Evolutionary conservation across 1,140 invertebrate species (phyloP).

Genomic region (Drosophila teissieri): DNA sequence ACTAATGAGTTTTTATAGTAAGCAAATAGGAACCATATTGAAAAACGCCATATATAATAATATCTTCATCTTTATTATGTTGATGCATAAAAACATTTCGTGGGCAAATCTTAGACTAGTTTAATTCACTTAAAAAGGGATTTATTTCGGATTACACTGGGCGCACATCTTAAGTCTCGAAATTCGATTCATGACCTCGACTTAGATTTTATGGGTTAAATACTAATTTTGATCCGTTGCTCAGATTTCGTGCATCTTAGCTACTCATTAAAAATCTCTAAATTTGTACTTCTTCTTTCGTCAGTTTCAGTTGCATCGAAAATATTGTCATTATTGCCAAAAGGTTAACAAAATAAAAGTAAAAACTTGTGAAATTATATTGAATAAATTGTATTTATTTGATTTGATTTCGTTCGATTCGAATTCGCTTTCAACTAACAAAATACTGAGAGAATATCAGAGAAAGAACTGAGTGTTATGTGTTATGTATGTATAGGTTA

Average conservation of each 20-base stretch:
- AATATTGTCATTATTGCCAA: slow-evolving; percentile 77
- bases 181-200: slow-evolving; percentile 21
- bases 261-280: slow-evolving; percentile 60
- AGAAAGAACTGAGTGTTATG: slow-evolving; percentile 37
- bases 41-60: slow-evolving; percentile 13
- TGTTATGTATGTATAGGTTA: slow-evolving; percentile 1
- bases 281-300: slow-evolving; percentile 78
- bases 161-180: slow-evolving; percentile 21
- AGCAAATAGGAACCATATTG: not conserved
- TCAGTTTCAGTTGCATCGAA: slow-evolving; percentile 66
- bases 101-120: slow-evolving; percentile 34
- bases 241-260: slow-evolving; percentile 43
- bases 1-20: no score
- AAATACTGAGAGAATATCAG: slow-evolving; percentile 53
- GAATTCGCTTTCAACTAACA: slow-evolving; percentile 53
- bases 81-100: slow-evolving; percentile 72
- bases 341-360: slow-evolving; percentile 31
- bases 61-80: slow-evolving; percentile 53
- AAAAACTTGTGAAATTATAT: slow-evolving; percentile 20
- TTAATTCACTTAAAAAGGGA: slow-evolving; percentile 26
- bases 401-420: slow-evolving; percentile 23
- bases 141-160: slow-evolving; percentile 51
- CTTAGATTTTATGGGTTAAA: slow-evolving; percentile 28
- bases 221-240: slow-evolving; percentile 76
- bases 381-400: slow-evolving; percentile 59